Percentiles rank a stretch among this genome's conserved stretches.
Evolutionary conservation across 64 coral and sea anemone genomes (phyloP).

Genomic region (Pocillopora damicornis): DNA sequence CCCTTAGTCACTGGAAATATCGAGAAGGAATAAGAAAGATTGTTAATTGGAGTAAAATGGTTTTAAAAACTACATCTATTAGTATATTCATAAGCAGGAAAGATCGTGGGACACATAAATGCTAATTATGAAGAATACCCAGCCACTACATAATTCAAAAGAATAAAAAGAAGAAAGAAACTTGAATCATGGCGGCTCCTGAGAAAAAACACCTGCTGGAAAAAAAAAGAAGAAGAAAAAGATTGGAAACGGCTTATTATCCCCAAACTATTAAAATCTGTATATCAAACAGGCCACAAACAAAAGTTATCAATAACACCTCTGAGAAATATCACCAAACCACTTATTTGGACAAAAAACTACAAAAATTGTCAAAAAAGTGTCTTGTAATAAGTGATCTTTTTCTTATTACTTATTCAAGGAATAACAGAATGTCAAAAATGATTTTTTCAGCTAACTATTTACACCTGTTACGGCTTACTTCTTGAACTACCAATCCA

Average conservation of each 20-base stretch:
- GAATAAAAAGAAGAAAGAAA: background rate
- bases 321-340: background rate
- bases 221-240: constrained; percentile 4
- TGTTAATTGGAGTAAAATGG: no score
- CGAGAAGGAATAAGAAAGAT: no score
- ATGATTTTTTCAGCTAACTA: background rate
- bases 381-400: background rate
- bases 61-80: no score
- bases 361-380: background rate
- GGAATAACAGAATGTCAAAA: background rate
- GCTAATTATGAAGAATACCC: background rate
- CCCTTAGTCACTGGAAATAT: no score
- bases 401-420: background rate
- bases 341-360: background rate
- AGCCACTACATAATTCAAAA: background rate
- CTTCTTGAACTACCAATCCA: no score
- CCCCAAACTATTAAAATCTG: background rate
- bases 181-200: background rate
- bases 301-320: background rate
- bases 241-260: background rate
- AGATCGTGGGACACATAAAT: background rate
- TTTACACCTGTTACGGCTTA: no score
- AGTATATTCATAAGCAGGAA: no score
- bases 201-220: background rate
- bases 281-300: background rate